Conservation (phyloP, 2,113 vertebrate genomes). For the Orthonyx spaldingii region DNA sequence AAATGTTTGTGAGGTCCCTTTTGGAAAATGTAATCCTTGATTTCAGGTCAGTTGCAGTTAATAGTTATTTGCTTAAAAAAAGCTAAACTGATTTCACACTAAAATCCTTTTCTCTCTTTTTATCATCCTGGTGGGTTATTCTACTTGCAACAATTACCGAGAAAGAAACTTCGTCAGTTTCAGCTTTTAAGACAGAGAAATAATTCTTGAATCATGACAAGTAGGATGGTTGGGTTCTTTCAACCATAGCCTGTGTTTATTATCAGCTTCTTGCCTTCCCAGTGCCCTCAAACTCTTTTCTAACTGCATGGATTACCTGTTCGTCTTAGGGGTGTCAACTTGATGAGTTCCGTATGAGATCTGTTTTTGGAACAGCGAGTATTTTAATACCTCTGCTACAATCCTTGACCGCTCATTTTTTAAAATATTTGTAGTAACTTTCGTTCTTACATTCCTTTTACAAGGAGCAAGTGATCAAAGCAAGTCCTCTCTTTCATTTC, state of each 20-base stretch:
- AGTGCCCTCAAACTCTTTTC: neutral
- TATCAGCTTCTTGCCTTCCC: neutral
- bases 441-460: neutral
- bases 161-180: neutral
- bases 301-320: neutral
- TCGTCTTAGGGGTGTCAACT: neutral
- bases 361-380: neutral
- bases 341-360: neutral
- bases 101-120: neutral
- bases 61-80: neutral
- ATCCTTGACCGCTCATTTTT: neutral
- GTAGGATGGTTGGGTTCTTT: neutral
- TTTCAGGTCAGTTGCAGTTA: neutral
- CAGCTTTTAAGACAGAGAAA: neutral
- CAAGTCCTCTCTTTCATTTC: neutral
- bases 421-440: neutral
- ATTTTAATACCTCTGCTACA: neutral
- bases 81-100: neutral
- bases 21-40: neutral
- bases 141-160: neutral
- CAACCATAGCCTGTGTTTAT: neutral
- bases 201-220: neutral
- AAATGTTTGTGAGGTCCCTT: neutral
- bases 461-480: neutral
- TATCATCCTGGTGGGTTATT: neutral